phyloP scores from a whole-genome alignment of 2,888 invertebrate species.

The Carpatolechia fugitivella region DNA sequence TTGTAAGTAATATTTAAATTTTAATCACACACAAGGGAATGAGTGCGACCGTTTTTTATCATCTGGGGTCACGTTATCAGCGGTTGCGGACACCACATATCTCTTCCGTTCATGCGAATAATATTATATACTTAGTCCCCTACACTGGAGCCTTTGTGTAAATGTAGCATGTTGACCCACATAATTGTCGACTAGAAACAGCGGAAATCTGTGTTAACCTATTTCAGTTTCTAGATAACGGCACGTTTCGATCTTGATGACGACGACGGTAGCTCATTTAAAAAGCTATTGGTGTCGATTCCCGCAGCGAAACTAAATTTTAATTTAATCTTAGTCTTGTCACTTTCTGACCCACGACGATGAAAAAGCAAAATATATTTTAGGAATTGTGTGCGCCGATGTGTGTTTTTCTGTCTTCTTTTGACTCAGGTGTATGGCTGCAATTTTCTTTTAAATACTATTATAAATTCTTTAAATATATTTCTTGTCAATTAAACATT shows the following conservation, averaged over 20 bases:
- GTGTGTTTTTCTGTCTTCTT: too few species aligned
- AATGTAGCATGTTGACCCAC: not conserved
- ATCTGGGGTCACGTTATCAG: not conserved
- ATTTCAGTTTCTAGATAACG: not conserved
- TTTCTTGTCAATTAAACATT: too few species aligned
- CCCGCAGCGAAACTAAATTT: too few species aligned
- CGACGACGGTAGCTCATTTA: too few species aligned
- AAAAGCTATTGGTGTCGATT: too few species aligned
- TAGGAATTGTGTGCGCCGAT: too few species aligned
- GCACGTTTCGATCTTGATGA: not conserved
- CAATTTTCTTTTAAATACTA: too few species aligned
- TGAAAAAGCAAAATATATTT: too few species aligned
- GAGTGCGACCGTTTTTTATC: not conserved
- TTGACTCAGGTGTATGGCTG: too few species aligned
- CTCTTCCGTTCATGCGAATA: slow-evolving; percentile 1
- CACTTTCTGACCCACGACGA: too few species aligned
- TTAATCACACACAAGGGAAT: not conserved
- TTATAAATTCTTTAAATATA: too few species aligned
- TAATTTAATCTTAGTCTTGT: too few species aligned
- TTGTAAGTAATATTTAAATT: not conserved
- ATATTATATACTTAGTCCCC: not conserved
- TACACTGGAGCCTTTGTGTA: not conserved
- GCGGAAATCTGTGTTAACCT: not conserved
- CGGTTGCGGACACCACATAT: not conserved
- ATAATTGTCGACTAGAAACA: not conserved